Evolutionary conservation across 2,113 vertebrate species (phyloP).

Genomic region (Oryctolagus cuniculus): mOryCun1.1 NC_091453.1:55517001-55517500

Average conservation of each 20-base stretch:
- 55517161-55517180: neutral
- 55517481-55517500: neutral
- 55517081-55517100: too few species aligned
- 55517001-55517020: too few species aligned
- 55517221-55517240: neutral
- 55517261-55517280: neutral
- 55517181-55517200: neutral
- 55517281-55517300: neutral
- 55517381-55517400: neutral
- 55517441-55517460: slow-evolving; percentile 36
- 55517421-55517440: neutral
- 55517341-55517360: neutral
- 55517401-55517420: slow-evolving; percentile 22
- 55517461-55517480: neutral
- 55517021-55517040: too few species aligned
- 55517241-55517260: neutral
- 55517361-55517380: neutral
- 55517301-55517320: neutral
- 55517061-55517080: too few species aligned
- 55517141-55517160: neutral
- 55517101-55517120: slow-evolving; percentile 28
- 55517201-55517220: neutral
- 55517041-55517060: too few species aligned
- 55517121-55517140: slow-evolving; percentile 30
- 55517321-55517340: neutral